Evolutionary conservation across 1,140 invertebrate species (phyloP), one percentile per base, ranked within the genome.

Genomic region (Teleogryllus occipitalis): DNA sequence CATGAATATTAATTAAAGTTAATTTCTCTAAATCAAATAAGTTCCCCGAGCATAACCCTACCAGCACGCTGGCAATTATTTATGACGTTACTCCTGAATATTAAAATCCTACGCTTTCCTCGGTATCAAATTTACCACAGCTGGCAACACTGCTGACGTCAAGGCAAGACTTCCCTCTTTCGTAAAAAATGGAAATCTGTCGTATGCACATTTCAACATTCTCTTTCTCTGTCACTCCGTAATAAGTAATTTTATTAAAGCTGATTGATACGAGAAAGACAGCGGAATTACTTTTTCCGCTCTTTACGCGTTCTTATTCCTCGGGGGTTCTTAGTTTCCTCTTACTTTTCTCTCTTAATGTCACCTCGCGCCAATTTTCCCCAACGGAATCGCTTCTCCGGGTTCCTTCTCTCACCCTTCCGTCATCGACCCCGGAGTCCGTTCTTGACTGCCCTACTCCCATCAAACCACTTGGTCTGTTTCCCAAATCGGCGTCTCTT

Each of bases 211-310:
- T 18, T 65, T 18, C 54, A 65, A 18, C 54, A 10, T 18, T 65
- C 54, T 65, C 54, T 65, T 10, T 18, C 54, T 65, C 18, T 18
- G 18, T 65, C 54, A 14, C 54, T 65, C 54, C 18, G 54, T 65
- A 65, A 65, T 65, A 65, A 65, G 54, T 65, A 65, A 65, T 65
- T 65, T 65, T 65, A 65, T 65, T 65, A 65, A 65, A 65, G 54
- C 54, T 65, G 54, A 65, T 65, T 65, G 54, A 65, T 65, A 65
- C 54, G 54, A 65, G 54, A 65, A 65, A 65, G 54, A 65, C 54
- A 65, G 54, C 54, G 18, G 3, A 65, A 65, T 65, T 65, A 65
- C 54, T 65, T 65, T 65, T 65, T 65, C 27, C 5, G 5, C 27
- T 39, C 27, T 39, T 39, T 39, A 39, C 27, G n/a, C 5, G 27